Evolutionary conservation across 2,888 invertebrate species (phyloP).

Genomic region (Lasioglossum calceatum): DNA sequence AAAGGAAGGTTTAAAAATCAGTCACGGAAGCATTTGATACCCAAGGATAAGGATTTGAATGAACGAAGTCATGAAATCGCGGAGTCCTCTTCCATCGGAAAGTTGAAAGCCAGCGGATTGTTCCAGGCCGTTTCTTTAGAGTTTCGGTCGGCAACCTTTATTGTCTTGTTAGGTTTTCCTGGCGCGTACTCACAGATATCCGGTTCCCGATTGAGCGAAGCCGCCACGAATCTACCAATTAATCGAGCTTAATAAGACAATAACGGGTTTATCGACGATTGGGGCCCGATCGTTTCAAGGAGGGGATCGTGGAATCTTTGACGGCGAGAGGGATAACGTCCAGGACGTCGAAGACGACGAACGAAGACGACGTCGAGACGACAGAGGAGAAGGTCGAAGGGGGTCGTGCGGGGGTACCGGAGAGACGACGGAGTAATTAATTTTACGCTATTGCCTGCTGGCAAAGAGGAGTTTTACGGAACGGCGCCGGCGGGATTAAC

Average conservation of each 20-base stretch:
- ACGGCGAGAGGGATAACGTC: constrained; percentile 20
- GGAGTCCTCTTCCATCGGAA: not conserved
- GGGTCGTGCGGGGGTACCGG: constrained; percentile 7
- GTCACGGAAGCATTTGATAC: not conserved
- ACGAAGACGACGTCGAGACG: constrained; percentile 37
- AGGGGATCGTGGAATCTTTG: constrained; percentile 45
- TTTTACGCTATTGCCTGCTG: constrained; percentile 65
- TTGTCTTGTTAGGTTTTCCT: not conserved
- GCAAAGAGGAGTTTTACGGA: constrained; percentile 59
- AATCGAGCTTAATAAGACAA: constrained; percentile 52
- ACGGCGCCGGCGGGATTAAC: constrained; percentile 58
- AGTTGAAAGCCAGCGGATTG: not conserved
- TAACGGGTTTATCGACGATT: constrained; percentile 49
- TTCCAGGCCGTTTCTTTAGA: not conserved
- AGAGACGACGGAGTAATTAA: constrained; percentile 61
- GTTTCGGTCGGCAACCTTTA: not conserved
- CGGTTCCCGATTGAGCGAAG: not conserved
- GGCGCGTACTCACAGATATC: not conserved
- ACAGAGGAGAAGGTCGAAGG: constrained; percentile 21
- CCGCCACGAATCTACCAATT: constrained; percentile 38
- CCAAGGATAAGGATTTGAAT: not conserved
- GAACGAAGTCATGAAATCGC: not conserved
- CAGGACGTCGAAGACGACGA: not conserved
- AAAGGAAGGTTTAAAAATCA: not conserved
- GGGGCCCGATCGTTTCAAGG: constrained; percentile 22